Evolutionary conservation across 2,797 vertebrate genomes (phyloP), one percentile per base, ranked within the genome.

Genomic region (Borostomias antarcticus): DNA sequence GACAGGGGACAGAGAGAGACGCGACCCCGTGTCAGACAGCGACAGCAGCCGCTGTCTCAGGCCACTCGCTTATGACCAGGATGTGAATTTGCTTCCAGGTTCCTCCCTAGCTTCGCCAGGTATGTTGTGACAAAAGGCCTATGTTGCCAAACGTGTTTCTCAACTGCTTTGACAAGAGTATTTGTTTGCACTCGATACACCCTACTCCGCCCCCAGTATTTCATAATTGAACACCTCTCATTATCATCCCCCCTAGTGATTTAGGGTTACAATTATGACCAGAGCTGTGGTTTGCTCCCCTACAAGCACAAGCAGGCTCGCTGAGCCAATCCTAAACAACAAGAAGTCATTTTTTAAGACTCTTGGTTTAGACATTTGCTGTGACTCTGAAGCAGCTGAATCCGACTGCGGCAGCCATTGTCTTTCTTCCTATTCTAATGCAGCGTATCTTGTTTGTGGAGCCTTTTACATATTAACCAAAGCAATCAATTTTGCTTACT

Each of bases 391-490:
- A 4, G 71, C 11, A 53, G 32, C 1, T 48, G 56, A 35, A 1
- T 9, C 72, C 29, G 28, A 30, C 35, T 11, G 32, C 21, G 37
- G 0, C n/a, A n/a, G n/a, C n/a, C n/a, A n/a, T n/a, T n/a, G n/a
- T 37, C 37, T 50, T 5, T 13, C 56, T 53, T 32, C 58, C n/a
- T 57, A 69, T 68, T 82, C 62, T 59, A 50, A 66, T 76, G 68
- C 62, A 62, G 73, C 66, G 75, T 74, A 75, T 83, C 82, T 79
- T 88, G 87, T 87, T 86, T 83, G 80, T 83, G 72, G 82, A 86
- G 82, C 86, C n/a, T 75, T 89, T 91, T 87, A 91, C 93, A 91
- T 86, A 93, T 92, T 92, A 93, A 93, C 91, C 85, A 77, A 83
- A 73, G 73, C 77, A 88, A 88, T 91, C 87, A 83, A 89, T 82